These are phyloP conservation scores for Sarcoramphus papa DNA, from an alignment of 2,797 vertebrate genomes.

Conservation along the genomic window DNA sequence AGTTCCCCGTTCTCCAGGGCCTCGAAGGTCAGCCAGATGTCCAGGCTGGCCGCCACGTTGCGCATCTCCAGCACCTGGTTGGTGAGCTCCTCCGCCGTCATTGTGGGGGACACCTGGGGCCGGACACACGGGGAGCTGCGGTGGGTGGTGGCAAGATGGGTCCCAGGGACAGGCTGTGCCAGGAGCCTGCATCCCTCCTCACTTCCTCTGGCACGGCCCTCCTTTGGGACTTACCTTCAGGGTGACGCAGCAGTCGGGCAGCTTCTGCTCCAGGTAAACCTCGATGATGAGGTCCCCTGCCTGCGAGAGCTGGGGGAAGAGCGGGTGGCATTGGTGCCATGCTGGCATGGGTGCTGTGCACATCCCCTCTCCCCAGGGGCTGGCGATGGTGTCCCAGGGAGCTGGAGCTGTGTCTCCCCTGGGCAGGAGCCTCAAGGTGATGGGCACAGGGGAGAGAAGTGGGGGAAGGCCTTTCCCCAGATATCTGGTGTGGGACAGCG, in stretches of 20 bases:
- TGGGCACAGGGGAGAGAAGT: not conserved
- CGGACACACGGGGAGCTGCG: accelerated
- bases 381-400: not conserved
- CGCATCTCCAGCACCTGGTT: slow-evolving; percentile 96
- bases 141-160: not conserved
- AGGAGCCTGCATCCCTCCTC: not conserved
- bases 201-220: accelerated
- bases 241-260: slow-evolving; percentile 91
- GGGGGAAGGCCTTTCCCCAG: not conserved
- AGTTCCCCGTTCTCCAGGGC: slow-evolving; percentile 91
- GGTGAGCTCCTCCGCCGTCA: slow-evolving; percentile 93
- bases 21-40: slow-evolving; percentile 95
- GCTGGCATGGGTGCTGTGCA: not conserved
- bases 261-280: slow-evolving; percentile 91
- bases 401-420: not conserved
- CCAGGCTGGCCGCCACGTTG: slow-evolving; percentile 82
- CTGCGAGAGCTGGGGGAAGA: slow-evolving; percentile 85
- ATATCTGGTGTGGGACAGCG: not conserved
- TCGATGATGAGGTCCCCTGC: slow-evolving; percentile 97
- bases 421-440: not conserved
- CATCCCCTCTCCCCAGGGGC: not conserved
- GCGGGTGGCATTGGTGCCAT: accelerated
- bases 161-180: not conserved
- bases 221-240: slow-evolving; percentile 82
- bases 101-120: slow-evolving; percentile 88